Conservation (phyloP, 2,888 invertebrate genomes). For the Entomobrya multifasciata region DNA sequence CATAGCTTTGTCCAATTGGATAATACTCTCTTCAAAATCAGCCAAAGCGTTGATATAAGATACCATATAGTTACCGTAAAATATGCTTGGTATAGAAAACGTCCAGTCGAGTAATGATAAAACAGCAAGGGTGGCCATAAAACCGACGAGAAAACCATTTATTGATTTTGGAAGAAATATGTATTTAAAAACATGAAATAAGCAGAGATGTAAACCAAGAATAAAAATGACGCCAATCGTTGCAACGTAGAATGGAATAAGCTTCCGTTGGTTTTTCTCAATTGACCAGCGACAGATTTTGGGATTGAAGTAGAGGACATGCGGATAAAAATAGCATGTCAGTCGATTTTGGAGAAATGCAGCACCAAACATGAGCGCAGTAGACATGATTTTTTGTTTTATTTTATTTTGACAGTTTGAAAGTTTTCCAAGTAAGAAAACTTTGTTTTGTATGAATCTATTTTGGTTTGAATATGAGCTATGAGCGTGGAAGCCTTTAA, state of each 20-base stretch:
- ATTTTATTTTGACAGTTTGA: no score
- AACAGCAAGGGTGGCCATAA: not conserved
- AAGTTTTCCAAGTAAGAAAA: no score
- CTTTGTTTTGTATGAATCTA: no score
- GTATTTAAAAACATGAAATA: not conserved
- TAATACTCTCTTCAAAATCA: not conserved
- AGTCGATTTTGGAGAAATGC: not conserved
- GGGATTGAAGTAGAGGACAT: not conserved
- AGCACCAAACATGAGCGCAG: slow-evolving; percentile 22
- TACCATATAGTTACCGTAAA: not conserved
- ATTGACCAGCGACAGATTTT: not conserved
- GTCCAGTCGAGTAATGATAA: not conserved
- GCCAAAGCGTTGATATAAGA: not conserved
- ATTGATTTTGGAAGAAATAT: not conserved
- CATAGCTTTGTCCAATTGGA: no score
- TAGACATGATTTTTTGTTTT: slow-evolving; percentile 20
- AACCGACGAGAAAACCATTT: not conserved
- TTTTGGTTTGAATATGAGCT: no score
- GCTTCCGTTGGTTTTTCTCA: not conserved
- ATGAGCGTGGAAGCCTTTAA: no score
- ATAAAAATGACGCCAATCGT: slow-evolving; percentile 3
- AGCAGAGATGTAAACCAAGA: not conserved
- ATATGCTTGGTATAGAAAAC: not conserved
- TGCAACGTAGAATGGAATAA: slow-evolving; percentile 16
- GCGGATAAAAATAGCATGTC: slow-evolving; percentile 1